Base-by-base conservation (phyloP, 2,888 invertebrate species). In the Cyaniris semiargus region DNA sequence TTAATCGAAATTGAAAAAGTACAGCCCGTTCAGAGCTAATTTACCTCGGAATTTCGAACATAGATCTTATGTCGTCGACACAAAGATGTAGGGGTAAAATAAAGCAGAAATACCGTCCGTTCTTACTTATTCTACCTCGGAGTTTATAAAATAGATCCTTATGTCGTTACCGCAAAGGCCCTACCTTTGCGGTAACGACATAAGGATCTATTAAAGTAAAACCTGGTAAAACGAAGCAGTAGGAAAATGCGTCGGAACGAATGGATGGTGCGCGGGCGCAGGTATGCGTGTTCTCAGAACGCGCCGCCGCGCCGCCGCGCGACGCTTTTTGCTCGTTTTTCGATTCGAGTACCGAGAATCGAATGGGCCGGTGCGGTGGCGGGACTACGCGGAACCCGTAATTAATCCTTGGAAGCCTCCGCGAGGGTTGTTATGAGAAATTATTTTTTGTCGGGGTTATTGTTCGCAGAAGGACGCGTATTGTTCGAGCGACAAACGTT, bases 321-420 rank as follows among this genome's bases (percentile, higher is more conserved):
- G n/a, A n/a, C n/a, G 86, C 90, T 93, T 94, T 94, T 94, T 93
- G 93, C 90, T 92, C 90, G 91, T 93, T 93, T 94, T 94, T 93
- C 92, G 93, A 92, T 92, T 92, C 89, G 87, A 91, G 88, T 90
- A 94, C 93, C 86, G 83, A 92, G 93, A 94, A 94, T 87, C 90
- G 89, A 90, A 92, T 90, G 91, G 91, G 90, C 91, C 90, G 92
- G 92, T 92, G 93, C 90, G 92, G 92, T 92, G 93, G 92, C 91
- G 90, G 90, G 83, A 88, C 91, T 94, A 94, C 93, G 91, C 89
- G 89, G 93, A 94, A 94, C 92, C 88, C 91, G 89, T 94, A 94
- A 93, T 94, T 93, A 93, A 93, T 93, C 93, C 93, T 90, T 90
- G 90, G 93, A 93, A 93, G 91, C 93, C 93, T 94, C 87, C 91